Conservation (phyloP, 2,888 invertebrate genomes). For the Archaeoteleia sp. region DNA sequence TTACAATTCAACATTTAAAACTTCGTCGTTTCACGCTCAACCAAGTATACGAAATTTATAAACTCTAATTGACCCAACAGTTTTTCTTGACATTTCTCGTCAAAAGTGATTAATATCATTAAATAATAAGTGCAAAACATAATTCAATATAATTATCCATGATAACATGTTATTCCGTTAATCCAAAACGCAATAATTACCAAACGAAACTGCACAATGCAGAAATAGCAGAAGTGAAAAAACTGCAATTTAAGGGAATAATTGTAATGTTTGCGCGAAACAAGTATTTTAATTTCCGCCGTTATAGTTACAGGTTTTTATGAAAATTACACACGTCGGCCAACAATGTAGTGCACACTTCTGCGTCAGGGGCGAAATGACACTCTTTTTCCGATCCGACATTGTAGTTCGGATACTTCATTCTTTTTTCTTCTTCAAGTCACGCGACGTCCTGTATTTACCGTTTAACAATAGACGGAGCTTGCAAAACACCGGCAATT, state of each 20-base stretch:
- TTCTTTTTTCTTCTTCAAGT: conserved; percentile 48
- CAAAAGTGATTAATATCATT: conserved; percentile 19
- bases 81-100: no score
- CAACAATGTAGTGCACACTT: conserved; percentile 49
- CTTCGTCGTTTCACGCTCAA: no score
- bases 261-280: conserved; percentile 48
- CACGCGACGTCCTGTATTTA: conserved; percentile 48
- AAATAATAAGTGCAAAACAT: conserved; percentile 23
- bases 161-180: conserved; percentile 27
- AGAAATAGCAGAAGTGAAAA: conserved; percentile 32
- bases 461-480: conserved; percentile 51
- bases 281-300: conserved; percentile 49
- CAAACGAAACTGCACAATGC: conserved; percentile 41
- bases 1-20: no score
- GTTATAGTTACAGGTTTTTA: conserved; percentile 32
- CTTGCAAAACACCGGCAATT: conserved; percentile 52
- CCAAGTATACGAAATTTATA: no score
- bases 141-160: conserved; percentile 19
- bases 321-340: conserved; percentile 49
- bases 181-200: conserved; percentile 39
- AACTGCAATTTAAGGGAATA: conserved; percentile 35
- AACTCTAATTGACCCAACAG: no score
- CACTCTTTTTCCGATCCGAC: conserved; percentile 49
- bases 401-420: conserved; percentile 33
- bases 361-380: conserved; percentile 45